phyloP scores from a whole-genome alignment of 2,888 invertebrate genomes.

The Ochropleura plecta region DNA sequence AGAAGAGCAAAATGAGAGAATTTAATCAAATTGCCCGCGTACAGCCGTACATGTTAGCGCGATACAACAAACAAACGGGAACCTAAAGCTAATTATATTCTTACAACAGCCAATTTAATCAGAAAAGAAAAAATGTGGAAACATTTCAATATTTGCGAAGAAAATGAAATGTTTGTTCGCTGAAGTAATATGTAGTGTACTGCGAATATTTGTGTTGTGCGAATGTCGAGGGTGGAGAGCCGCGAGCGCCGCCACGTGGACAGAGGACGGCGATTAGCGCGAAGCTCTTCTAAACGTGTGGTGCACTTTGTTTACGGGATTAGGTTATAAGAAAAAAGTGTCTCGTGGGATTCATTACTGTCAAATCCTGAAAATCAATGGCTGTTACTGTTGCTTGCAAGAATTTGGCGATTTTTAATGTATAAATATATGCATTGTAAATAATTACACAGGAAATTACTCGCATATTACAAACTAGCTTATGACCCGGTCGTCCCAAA shows the following conservation, averaged over 20 bases:
- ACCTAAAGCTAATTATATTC: conserved; percentile 52
- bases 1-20: conserved; percentile 20
- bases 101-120: conserved; percentile 47
- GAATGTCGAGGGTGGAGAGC: background rate
- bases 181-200: conserved; percentile 8
- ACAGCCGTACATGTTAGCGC: conserved; percentile 16
- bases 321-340: conserved; percentile 1
- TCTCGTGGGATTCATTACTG: conserved; percentile 9
- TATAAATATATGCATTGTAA: background rate
- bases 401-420: background rate
- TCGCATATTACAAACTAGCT: too few species aligned
- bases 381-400: background rate
- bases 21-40: conserved; percentile 40
- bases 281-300: background rate
- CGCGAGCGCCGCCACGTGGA: too few species aligned
- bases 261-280: background rate
- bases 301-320: background rate
- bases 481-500: too few species aligned
- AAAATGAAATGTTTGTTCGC: background rate
- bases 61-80: conserved; percentile 42
- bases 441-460: too few species aligned
- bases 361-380: background rate
- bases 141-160: conserved; percentile 38
- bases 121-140: conserved; percentile 31
- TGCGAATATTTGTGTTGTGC: background rate